Conservation (phyloP, 2,888 invertebrate genomes). For the Ischnus inquisitorius region DNA sequence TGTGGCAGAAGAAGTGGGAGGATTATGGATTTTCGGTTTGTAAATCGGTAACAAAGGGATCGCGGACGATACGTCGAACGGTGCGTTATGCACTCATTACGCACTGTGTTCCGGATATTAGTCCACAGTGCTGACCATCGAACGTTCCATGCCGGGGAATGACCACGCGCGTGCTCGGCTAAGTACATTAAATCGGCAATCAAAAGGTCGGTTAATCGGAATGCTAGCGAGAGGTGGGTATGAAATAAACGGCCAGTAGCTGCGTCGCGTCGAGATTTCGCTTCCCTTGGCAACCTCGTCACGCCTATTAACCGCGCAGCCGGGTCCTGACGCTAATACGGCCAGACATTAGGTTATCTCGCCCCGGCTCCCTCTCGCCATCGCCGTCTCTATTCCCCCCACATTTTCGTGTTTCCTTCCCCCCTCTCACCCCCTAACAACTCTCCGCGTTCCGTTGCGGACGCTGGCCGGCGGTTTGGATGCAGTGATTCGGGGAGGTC, state of each 20-base stretch:
- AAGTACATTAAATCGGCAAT: constrained; percentile 77
- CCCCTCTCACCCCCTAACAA: constrained; percentile 32
- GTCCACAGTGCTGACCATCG: background rate
- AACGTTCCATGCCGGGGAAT: background rate
- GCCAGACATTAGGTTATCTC: constrained; percentile 81
- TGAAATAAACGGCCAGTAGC: constrained; percentile 35
- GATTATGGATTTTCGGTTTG: background rate
- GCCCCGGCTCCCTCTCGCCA: constrained; percentile 26
- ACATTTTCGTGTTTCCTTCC: constrained; percentile 30
- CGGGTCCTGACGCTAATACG: constrained; percentile 77
- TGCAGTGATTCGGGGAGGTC: constrained; percentile 72
- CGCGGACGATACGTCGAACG: constrained; percentile 16
- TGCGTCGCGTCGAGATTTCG: constrained; percentile 58
- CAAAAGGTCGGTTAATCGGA: constrained; percentile 75
- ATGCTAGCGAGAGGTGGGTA: constrained; percentile 54
- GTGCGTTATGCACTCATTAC: constrained; percentile 16
- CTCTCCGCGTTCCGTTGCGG: constrained; percentile 54
- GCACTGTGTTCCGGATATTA: background rate
- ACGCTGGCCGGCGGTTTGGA: constrained; percentile 54
- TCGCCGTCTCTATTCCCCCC: constrained; percentile 7
- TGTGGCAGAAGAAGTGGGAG: background rate
- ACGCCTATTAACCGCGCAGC: constrained; percentile 65
- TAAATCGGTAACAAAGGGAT: background rate
- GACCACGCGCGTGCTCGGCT: constrained; percentile 44
- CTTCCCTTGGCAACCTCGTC: constrained; percentile 51